A percentile compares a stretch with the other conserved stretches of the same genome.
Evolutionary conservation across 2,888 invertebrate genomes (phyloP).

Genomic region (Lymantria monacha): DNA sequence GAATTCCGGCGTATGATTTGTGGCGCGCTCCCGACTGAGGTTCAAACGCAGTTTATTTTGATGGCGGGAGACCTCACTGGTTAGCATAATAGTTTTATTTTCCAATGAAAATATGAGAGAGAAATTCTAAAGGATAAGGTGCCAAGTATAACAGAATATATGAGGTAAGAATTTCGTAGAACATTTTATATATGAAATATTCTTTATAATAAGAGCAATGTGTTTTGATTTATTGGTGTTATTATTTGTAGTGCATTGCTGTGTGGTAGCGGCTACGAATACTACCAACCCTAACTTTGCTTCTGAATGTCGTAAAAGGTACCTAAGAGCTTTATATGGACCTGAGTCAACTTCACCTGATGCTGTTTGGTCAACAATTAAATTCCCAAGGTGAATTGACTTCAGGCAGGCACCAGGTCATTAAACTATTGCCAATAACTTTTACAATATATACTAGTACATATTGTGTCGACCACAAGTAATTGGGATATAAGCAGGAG

Average conservation of each 20-base stretch:
- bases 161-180: background rate
- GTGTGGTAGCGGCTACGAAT: too few species aligned
- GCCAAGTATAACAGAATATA: constrained; percentile 9
- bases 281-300: too few species aligned
- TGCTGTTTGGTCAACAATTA: too few species aligned
- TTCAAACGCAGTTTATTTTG: constrained; percentile 21
- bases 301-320: too few species aligned
- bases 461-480: too few species aligned
- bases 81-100: constrained; percentile 14
- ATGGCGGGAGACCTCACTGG: constrained; percentile 11
- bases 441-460: too few species aligned
- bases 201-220: background rate
- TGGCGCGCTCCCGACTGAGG: constrained; percentile 52
- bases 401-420: too few species aligned
- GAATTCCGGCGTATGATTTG: constrained; percentile 85
- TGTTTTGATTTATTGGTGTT: background rate
- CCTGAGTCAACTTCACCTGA: too few species aligned
- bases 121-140: constrained; percentile 6
- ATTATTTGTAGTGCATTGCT: background rate
- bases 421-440: too few species aligned
- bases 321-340: too few species aligned
- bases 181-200: background rate
- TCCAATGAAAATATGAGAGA: constrained; percentile 10
- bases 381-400: too few species aligned
- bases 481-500: too few species aligned